Evolutionary conservation across 2,888 invertebrate species (phyloP).

Genomic region (Platypus cylindrus): DNA sequence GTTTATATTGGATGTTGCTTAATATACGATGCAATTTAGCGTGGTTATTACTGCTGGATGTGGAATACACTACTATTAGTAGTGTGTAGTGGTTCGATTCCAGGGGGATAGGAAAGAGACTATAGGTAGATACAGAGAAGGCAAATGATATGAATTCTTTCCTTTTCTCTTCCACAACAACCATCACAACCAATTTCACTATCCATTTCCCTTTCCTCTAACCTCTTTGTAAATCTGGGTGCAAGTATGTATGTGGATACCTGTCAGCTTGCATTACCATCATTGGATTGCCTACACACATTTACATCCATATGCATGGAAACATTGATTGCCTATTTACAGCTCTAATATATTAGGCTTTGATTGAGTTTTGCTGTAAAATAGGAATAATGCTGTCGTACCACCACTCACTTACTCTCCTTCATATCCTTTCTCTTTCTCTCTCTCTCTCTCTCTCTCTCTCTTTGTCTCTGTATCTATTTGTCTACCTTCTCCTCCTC

Average conservation of each 20-base stretch:
- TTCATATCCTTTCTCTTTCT: too few relatives aligned
- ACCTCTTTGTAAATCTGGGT: slow-evolving; percentile 16
- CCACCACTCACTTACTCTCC: too few relatives aligned
- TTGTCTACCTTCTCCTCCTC: background rate
- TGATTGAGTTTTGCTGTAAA: slow-evolving; percentile 41
- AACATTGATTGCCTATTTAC: slow-evolving; percentile 42
- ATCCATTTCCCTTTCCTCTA: slow-evolving; percentile 2
- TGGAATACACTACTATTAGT: slow-evolving; percentile 25
- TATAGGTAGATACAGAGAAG: too few relatives aligned
- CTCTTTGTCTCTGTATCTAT: slow-evolving; percentile 1
- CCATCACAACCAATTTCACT: slow-evolving; percentile 4
- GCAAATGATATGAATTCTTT: too few relatives aligned
- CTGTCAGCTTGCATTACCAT: too few relatives aligned
- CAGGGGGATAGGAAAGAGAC: too few relatives aligned
- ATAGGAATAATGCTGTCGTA: slow-evolving; percentile 39
- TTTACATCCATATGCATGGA: slow-evolving; percentile 38
- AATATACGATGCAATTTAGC: slow-evolving; percentile 38
- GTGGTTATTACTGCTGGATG: slow-evolving; percentile 38
- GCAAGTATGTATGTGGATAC: too few relatives aligned
- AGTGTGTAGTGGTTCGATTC: slow-evolving; percentile 2
- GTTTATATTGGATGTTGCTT: slow-evolving; percentile 37
- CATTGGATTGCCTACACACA: too few relatives aligned
- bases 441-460: background rate
- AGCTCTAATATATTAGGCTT: slow-evolving; percentile 40
- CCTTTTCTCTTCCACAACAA: background rate